Percentiles rank a stretch among this genome's conserved stretches.
phyloP scores from a whole-genome alignment of 2,888 invertebrate species.

The Mimachlamys varia region DNA sequence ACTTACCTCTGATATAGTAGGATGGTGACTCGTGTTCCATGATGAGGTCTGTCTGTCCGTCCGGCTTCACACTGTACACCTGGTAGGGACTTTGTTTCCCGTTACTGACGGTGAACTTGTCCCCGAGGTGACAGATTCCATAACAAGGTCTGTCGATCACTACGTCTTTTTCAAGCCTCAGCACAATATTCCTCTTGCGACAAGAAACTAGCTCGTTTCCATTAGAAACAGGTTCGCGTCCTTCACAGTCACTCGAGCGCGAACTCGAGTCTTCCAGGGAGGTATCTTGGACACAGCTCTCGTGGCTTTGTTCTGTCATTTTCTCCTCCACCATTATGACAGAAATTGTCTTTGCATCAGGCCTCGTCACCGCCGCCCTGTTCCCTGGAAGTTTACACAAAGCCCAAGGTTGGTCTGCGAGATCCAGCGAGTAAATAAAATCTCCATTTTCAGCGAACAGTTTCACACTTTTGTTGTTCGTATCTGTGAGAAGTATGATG shows the following conservation, averaged over 20 bases:
- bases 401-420: not conserved
- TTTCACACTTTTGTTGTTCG: not conserved
- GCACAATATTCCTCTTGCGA: not conserved
- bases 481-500: not conserved
- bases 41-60: not conserved
- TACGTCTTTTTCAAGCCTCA: not conserved
- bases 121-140: not conserved
- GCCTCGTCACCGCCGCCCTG: not conserved
- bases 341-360: not conserved
- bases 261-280: too few species aligned
- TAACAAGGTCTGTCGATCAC: not conserved
- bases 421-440: not conserved
- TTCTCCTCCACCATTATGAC: not conserved
- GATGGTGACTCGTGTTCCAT: conserved; percentile 2
- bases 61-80: not conserved
- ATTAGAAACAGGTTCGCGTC: not conserved
- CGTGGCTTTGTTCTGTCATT: not conserved
- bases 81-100: not conserved
- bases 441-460: not conserved
- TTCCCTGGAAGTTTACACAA: not conserved
- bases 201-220: not conserved
- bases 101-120: not conserved
- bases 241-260: not conserved
- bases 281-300: not conserved
- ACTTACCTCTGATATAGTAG: not conserved